Evolutionary conservation across 2,797 vertebrate genomes (phyloP).

Genomic region (Danio aesculapii): DNA sequence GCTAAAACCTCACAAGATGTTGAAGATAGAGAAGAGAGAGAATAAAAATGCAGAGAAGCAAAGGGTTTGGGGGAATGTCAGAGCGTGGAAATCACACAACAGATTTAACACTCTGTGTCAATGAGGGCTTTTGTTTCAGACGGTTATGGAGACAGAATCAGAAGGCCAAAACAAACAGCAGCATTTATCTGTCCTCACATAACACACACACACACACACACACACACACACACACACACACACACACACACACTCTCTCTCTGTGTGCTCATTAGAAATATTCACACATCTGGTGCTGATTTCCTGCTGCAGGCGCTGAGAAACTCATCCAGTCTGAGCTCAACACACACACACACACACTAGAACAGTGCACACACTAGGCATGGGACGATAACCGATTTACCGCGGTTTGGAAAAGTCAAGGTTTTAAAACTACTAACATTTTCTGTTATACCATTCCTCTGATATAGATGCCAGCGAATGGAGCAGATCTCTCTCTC

Average conservation of each 20-base stretch:
- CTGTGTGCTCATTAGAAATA: constrained; percentile 27
- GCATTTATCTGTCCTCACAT: constrained; percentile 34
- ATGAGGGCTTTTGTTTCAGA: constrained; percentile 5
- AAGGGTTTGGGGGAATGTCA: not conserved
- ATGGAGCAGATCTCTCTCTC: no score
- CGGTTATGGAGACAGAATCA: not conserved
- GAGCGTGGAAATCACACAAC: not conserved
- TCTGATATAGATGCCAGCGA: no score
- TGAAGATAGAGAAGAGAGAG: no score
- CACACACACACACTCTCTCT: no score
- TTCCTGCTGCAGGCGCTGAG: constrained; percentile 29
- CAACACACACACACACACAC: not conserved
- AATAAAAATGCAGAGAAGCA: not conserved
- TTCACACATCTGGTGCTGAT: constrained; percentile 42
- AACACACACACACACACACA: no score
- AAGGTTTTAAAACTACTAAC: no score
- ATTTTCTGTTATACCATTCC: no score
- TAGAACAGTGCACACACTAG: not conserved
- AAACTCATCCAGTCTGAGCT: constrained; percentile 19
- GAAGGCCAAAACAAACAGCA: constrained; percentile 26
- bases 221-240: no score
- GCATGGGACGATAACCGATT: no score
- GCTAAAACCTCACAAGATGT: no score
- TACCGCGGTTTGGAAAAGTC: no score
- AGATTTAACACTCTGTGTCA: not conserved